These are phyloP conservation scores for Lithophane leautieri DNA, from an alignment of 2,888 invertebrate genomes.

Conservation along the genomic window DNA sequence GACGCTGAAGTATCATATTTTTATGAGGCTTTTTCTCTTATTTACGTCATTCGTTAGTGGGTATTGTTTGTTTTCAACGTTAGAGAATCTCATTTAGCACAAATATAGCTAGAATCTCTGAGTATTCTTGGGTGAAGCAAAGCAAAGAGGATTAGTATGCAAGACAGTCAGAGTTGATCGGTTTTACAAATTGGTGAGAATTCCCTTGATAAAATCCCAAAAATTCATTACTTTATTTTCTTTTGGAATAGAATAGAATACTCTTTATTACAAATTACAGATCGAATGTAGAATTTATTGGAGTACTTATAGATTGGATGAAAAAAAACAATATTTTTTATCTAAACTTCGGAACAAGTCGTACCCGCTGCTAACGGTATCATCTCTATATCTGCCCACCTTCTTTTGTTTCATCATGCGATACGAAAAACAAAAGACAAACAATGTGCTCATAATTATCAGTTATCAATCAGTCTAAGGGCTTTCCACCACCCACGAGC, in stretches of 20 bases:
- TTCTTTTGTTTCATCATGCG: constrained; percentile 42
- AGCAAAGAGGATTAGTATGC: too few species aligned
- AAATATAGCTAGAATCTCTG: neutral
- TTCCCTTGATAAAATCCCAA: neutral
- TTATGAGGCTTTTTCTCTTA: constrained; percentile 27
- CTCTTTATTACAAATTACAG: too few species aligned
- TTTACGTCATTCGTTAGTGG: constrained; percentile 5
- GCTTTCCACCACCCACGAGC: constrained; percentile 51
- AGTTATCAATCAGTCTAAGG: constrained; percentile 65
- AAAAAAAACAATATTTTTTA: neutral
- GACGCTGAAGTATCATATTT: constrained; percentile 20
- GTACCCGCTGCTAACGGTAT: neutral
- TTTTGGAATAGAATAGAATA: too few species aligned
- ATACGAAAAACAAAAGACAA: constrained; percentile 50
- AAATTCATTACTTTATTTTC: neutral
- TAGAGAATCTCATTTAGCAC: neutral
- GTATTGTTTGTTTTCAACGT: constrained; percentile 14
- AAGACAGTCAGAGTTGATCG: neutral
- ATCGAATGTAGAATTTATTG: too few species aligned
- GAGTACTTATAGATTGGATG: too few species aligned
- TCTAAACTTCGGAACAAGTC: neutral
- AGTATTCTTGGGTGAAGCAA: neutral
- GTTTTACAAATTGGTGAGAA: neutral
- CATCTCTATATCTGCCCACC: constrained; percentile 38
- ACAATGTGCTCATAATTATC: constrained; percentile 44